Conservation (phyloP, 2,888 invertebrate genomes). For the Yponomeuta plumbellus region DNA sequence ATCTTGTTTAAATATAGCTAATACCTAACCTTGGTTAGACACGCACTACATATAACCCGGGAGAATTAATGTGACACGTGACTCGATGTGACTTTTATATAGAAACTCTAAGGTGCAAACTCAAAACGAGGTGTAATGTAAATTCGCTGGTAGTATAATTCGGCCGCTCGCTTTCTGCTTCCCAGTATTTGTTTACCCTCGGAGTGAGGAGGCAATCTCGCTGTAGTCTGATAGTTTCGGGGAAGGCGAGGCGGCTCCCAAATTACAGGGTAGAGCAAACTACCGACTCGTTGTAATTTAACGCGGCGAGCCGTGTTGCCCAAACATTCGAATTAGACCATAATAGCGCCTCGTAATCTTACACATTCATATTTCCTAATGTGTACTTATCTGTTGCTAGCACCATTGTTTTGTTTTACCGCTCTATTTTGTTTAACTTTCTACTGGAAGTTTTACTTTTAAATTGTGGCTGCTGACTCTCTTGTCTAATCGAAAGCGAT, state of each 20-base stretch:
- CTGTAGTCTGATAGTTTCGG: conserved; percentile 38
- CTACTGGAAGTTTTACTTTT: conserved; percentile 4
- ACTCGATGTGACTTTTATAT: too few species aligned
- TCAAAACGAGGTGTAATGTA: too few species aligned
- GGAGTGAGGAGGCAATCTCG: neutral
- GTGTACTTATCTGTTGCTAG: conserved; percentile 9
- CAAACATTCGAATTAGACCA: conserved; percentile 68
- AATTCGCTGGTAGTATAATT: neutral
- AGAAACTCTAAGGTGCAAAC: too few species aligned
- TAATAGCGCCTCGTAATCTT: conserved; percentile 46
- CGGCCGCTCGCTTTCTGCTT: neutral
- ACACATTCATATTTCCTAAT: conserved; percentile 13
- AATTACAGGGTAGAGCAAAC: conserved; percentile 62
- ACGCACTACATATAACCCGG: too few species aligned
- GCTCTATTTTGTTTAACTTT: conserved; percentile 3
- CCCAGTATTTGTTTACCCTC: conserved; percentile 30
- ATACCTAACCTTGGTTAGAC: too few species aligned
- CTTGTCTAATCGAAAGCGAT: neutral
- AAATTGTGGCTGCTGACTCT: neutral
- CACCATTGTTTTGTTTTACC: conserved; percentile 3
- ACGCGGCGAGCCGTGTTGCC: conserved; percentile 44
- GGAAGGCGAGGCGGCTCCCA: conserved; percentile 49
- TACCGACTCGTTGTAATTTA: conserved; percentile 59
- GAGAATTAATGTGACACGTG: too few species aligned
- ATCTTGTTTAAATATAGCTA: too few species aligned